Percentiles rank a stretch among this genome's conserved stretches.
Conservation (phyloP, 2,113 vertebrate species). For the Spea bombifrons region DNA sequence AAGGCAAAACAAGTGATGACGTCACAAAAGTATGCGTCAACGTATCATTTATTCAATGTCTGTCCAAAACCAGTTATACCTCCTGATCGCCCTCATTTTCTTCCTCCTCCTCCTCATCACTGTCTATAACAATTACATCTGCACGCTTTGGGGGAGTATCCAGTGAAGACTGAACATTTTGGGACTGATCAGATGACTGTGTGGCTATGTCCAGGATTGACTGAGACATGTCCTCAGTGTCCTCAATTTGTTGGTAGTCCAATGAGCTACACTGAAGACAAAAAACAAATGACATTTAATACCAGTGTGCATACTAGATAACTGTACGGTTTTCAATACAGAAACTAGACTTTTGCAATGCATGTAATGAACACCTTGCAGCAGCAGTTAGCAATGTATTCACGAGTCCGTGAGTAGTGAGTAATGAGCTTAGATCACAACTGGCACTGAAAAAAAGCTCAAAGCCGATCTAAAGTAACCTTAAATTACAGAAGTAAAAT, state of each 20-base stretch:
- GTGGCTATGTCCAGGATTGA: slow-evolving; percentile 75
- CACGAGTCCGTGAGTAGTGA: too few relatives aligned
- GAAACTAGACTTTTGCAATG: too few relatives aligned
- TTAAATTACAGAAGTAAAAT: not conserved
- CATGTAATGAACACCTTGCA: too few relatives aligned
- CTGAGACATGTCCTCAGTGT: slow-evolving; percentile 75
- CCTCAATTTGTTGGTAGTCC: slow-evolving; percentile 78
- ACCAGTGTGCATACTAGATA: too few relatives aligned
- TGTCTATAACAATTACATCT: slow-evolving; percentile 48
- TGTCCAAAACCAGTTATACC: slow-evolving; percentile 48
- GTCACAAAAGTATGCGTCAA: not conserved
- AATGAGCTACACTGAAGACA: slow-evolving; percentile 72
- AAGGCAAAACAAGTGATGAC: not conserved
- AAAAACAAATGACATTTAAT: too few relatives aligned
- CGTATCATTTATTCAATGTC: not conserved
- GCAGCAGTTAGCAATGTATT: too few relatives aligned
- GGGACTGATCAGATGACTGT: slow-evolving; percentile 61
- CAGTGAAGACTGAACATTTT: slow-evolving; percentile 68
- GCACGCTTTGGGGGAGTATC: slow-evolving; percentile 55
- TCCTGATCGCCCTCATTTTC: slow-evolving; percentile 87
- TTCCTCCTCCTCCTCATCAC: slow-evolving; percentile 87
- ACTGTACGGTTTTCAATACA: too few relatives aligned
- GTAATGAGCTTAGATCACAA: too few relatives aligned
- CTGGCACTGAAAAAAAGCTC: not conserved
- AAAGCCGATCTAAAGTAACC: not conserved